phyloP scores from a whole-genome alignment of 2,797 vertebrate species.

The Leptodactylus fallax region DNA sequence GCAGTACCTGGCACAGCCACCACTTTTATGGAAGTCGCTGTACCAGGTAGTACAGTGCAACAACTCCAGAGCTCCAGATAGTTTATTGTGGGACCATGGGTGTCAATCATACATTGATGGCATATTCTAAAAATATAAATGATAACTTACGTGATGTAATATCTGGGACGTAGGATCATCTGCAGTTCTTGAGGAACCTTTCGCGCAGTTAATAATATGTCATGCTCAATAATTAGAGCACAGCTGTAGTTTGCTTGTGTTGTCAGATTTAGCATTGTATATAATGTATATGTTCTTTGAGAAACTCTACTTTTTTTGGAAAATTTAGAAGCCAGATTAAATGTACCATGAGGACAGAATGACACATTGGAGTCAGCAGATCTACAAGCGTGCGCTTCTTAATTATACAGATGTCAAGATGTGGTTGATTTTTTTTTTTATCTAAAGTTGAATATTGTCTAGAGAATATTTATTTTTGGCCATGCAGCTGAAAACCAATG shows the following conservation, averaged over 20 bases:
- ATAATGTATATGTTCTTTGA: neutral
- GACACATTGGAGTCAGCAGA: constrained; percentile 32
- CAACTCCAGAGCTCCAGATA: no score
- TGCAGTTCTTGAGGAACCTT: neutral
- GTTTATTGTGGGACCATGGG: no score
- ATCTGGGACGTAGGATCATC: no score
- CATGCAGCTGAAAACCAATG: constrained; percentile 5
- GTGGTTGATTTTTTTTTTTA: constrained; percentile 26
- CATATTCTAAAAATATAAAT: no score
- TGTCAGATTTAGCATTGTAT: neutral
- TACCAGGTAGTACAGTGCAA: no score
- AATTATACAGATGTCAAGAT: constrained; percentile 47
- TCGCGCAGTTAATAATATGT: neutral
- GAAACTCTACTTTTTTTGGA: neutral
- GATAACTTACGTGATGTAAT: no score
- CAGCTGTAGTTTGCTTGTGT: neutral
- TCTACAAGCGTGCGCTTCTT: neutral
- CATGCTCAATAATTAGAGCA: neutral
- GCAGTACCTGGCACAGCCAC: no score
- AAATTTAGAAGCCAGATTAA: constrained; percentile 13
- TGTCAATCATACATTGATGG: no score
- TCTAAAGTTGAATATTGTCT: constrained; percentile 20
- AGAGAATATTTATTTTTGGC: constrained; percentile 41
- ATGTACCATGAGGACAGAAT: constrained; percentile 11
- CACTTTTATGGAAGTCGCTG: no score